Conservation (phyloP, 2,888 invertebrate species). For the Leptinotarsa juncta region DNA sequence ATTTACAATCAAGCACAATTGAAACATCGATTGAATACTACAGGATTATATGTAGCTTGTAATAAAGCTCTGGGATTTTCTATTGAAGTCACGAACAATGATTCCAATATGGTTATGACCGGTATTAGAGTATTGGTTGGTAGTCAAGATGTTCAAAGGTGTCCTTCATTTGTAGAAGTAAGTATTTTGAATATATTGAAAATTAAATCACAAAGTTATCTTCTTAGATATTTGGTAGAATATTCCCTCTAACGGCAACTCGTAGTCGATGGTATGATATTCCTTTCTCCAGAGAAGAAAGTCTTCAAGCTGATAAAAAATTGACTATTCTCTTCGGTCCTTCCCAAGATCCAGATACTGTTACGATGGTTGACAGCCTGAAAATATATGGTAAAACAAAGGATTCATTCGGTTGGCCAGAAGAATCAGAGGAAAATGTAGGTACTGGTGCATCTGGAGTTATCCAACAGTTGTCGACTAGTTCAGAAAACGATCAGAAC, state of each 20-base stretch:
- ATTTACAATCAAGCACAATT: slow-evolving; percentile 94
- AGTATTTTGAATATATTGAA: slow-evolving; percentile 62
- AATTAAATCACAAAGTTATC: slow-evolving; percentile 13
- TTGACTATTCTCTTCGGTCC: slow-evolving; percentile 85
- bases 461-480: slow-evolving; percentile 37
- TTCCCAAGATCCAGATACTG: slow-evolving; percentile 87
- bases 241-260: slow-evolving; percentile 61
- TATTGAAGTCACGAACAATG: slow-evolving; percentile 88
- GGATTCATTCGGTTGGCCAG: slow-evolving; percentile 96
- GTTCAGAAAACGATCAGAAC: slow-evolving; percentile 63
- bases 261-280: slow-evolving; percentile 95
- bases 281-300: slow-evolving; percentile 93
- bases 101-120: slow-evolving; percentile 89
- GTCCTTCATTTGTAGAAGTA: slow-evolving; percentile 79
- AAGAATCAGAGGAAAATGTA: slow-evolving; percentile 84
- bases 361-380: slow-evolving; percentile 93
- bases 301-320: slow-evolving; percentile 91
- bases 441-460: slow-evolving; percentile 51
- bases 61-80: slow-evolving; percentile 91
- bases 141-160: slow-evolving; percentile 81
- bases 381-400: slow-evolving; percentile 94
- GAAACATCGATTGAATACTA: slow-evolving; percentile 88
- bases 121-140: slow-evolving; percentile 82
- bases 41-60: slow-evolving; percentile 92
- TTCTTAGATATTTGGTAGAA: slow-evolving; percentile 54